These are phyloP conservation scores for Drosophila eohydei DNA, from an alignment of 2,888 invertebrate genomes.

Conservation along the genomic window DNA sequence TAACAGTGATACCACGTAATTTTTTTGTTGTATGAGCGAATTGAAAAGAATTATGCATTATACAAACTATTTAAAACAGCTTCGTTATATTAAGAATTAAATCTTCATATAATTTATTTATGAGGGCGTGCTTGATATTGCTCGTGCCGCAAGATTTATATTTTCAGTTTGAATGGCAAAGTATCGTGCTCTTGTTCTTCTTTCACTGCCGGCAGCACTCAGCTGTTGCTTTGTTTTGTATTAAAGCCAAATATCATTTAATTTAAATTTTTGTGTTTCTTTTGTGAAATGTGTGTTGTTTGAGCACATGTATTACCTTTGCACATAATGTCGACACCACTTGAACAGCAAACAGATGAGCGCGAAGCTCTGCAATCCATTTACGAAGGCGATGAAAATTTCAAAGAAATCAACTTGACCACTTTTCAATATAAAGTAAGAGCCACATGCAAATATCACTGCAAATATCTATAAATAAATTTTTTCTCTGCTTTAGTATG, in stretches of 20 bases:
- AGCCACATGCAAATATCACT: constrained; percentile 19
- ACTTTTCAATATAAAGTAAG: constrained; percentile 96
- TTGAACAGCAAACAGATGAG: constrained; percentile 93
- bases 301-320: constrained; percentile 16
- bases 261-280: constrained; percentile 12
- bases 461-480: not conserved
- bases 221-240: constrained; percentile 62
- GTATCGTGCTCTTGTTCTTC: constrained; percentile 5
- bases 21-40: not conserved
- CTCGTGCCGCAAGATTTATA: constrained; percentile 1
- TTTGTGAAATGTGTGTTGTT: constrained; percentile 24
- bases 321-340: constrained; percentile 86
- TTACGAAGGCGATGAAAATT: constrained; percentile 95
- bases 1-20: not conserved
- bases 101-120: not conserved
- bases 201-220: constrained; percentile 37
- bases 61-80: too few relatives aligned
- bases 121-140: not conserved
- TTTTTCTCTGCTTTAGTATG: constrained; percentile 87
- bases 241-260: constrained; percentile 19
- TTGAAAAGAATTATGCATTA: not conserved
- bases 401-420: constrained; percentile 91
- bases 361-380: constrained; percentile 95
- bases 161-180: constrained; percentile 11
- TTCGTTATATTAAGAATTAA: not conserved